Percentiles rank a stretch among this genome's conserved stretches.
Evolutionary conservation across 2,113 vertebrate genomes (phyloP).

Genomic region (Bettongia penicillata): DNA sequence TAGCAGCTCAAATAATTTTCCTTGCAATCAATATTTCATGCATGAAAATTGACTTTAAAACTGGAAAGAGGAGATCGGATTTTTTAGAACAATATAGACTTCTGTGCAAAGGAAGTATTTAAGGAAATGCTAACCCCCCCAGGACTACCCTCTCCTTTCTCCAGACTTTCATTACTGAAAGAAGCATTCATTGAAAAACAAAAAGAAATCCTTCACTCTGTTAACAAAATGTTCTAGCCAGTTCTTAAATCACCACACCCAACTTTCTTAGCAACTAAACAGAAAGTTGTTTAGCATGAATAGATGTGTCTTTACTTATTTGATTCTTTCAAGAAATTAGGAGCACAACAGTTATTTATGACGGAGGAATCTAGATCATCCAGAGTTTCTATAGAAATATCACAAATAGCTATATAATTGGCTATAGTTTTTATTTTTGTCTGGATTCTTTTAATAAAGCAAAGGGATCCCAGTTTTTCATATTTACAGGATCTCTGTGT

Average conservation of each 20-base stretch:
- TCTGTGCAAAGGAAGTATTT: constrained; percentile 36
- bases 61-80: constrained; percentile 14
- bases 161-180: constrained; percentile 8
- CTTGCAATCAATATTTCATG: constrained; percentile 8
- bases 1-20: constrained; percentile 37
- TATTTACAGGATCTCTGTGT: background rate
- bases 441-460: background rate
- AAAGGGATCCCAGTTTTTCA: background rate
- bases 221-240: background rate
- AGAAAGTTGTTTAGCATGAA: constrained; percentile 36
- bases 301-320: background rate
- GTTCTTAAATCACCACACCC: background rate
- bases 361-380: background rate
- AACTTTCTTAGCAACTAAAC: constrained; percentile 33
- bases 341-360: background rate
- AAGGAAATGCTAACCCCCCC: background rate
- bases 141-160: background rate
- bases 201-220: background rate
- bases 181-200: background rate
- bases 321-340: background rate
- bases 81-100: background rate
- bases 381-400: background rate
- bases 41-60: background rate
- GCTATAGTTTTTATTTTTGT: background rate
- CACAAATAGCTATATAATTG: background rate